Base-by-base conservation (phyloP, 2,888 invertebrate species). In the Teinopalpus imperialis region DNA sequence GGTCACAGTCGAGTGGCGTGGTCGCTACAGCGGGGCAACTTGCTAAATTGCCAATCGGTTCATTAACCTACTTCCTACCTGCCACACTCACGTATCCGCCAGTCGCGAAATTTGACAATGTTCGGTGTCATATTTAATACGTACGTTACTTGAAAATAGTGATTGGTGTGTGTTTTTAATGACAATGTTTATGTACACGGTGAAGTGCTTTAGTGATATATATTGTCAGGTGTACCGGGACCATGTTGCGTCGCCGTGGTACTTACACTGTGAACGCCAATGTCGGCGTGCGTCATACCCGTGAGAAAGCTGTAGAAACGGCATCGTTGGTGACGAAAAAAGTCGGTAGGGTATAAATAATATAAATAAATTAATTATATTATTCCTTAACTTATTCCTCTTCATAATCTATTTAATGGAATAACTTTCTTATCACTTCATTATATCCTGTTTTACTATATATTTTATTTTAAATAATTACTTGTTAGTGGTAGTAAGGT, bases 241-340 rank as follows among this genome's bases (percentile, higher is more conserved):
- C 51, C 50, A 87, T 87, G 87, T 63, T 87, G 63, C 75, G 87
- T 29, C 77, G 83, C 31, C 80, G 87, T 43, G 86, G 86, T 48
- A 82, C 78, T 34, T 88, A 88, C 56, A 83, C 87, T 14, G 87
- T 88, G 46, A 88, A 87, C 58, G 72, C 77, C 53, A 78, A 76
- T 44, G 60, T 77, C 13, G 74, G 69, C 27, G 64, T 61, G 52
- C 68, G 71, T 47, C 64, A 65, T 45, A 62, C 58, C 45, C 70
- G 58, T 53, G 49, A 68, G 14, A 79, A 77, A 54, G 55, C 69
- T 2, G 45, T 62, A 6, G 74, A 73, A 41, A 49, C 66, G 7
- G 48, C 66, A 4, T 56, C 72, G 26, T 57, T 68, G 52, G 48
- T 69, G 27, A 55, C 69, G 21, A 81, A 78, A 59, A 75, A 61